Evolutionary conservation across 2,113 vertebrate species (phyloP).

Genomic region (Gobiocypris rarus): DNA sequence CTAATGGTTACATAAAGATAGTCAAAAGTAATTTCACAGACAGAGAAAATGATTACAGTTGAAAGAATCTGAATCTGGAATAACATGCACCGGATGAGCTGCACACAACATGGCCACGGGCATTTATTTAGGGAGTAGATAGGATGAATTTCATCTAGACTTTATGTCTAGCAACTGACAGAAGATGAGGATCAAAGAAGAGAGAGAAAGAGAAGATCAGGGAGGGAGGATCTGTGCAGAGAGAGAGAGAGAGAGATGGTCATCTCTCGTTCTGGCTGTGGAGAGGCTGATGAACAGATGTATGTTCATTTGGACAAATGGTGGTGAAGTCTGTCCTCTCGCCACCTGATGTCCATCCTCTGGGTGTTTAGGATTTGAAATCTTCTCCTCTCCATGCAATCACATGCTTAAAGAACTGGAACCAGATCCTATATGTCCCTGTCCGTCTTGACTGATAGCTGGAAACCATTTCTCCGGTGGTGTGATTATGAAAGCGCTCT

Average conservation of each 20-base stretch:
- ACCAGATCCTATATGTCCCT: slow-evolving; percentile 1
- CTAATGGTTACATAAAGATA: neutral
- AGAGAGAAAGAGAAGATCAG: neutral
- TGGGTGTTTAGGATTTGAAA: slow-evolving; percentile 14
- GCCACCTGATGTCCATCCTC: slow-evolving; percentile 53
- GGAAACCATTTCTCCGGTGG: slow-evolving; percentile 1
- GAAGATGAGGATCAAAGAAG: slow-evolving; percentile 12
- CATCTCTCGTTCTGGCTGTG: slow-evolving; percentile 2
- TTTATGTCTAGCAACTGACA: neutral
- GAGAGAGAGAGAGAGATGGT: neutral
- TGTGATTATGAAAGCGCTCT: slow-evolving; percentile 9
- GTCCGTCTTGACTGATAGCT: neutral
- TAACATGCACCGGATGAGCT: neutral
- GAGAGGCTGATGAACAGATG: slow-evolving; percentile 61
- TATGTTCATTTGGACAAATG: slow-evolving; percentile 62
- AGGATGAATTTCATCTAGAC: neutral
- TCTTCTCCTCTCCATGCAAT: neutral
- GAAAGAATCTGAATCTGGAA: slow-evolving; percentile 6
- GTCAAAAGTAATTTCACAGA: neutral
- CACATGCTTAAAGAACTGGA: slow-evolving; percentile 23
- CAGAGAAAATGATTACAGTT: neutral
- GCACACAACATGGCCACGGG: neutral
- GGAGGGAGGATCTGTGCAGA: neutral
- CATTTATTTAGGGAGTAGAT: neutral
- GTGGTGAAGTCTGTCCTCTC: slow-evolving; percentile 55